phyloP scores from a whole-genome alignment of 2,113 vertebrate species.

The Epinephelus cyanopodus region DNA sequence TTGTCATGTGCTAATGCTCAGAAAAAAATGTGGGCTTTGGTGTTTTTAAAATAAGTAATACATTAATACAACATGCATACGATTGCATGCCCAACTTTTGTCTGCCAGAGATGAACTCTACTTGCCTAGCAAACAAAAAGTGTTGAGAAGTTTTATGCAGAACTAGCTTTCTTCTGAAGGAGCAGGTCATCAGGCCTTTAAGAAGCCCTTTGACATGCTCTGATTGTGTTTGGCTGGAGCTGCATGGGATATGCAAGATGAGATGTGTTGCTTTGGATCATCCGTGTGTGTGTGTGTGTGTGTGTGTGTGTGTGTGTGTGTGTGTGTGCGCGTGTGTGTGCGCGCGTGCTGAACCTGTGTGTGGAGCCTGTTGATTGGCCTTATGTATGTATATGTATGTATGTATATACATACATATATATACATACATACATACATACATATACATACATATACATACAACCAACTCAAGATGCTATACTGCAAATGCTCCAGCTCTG shows the following conservation, averaged over 20 bases:
- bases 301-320: slow-evolving; percentile 39
- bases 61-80: background rate
- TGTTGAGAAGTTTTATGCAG: slow-evolving; percentile 8
- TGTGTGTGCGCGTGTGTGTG: slow-evolving; percentile 36
- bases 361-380: slow-evolving; percentile 75
- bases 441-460: no score
- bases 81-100: background rate
- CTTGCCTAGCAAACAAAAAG: background rate
- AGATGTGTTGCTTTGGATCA: slow-evolving; percentile 49
- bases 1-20: background rate
- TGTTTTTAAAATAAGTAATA: background rate
- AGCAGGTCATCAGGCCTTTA: slow-evolving; percentile 60
- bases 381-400: no score
- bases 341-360: slow-evolving; percentile 54
- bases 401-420: no score
- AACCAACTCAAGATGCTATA: slow-evolving; percentile 83
- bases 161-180: slow-evolving; percentile 26
- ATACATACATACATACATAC: no score
- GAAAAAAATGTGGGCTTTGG: background rate
- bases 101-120: background rate
- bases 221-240: slow-evolving; percentile 74
- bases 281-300: slow-evolving; percentile 43
- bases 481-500: slow-evolving; percentile 51
- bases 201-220: slow-evolving; percentile 69
- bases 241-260: slow-evolving; percentile 50